Evolutionary conservation across 2,888 invertebrate species (phyloP).

Genomic region (Epirrhoe tristata): DNA sequence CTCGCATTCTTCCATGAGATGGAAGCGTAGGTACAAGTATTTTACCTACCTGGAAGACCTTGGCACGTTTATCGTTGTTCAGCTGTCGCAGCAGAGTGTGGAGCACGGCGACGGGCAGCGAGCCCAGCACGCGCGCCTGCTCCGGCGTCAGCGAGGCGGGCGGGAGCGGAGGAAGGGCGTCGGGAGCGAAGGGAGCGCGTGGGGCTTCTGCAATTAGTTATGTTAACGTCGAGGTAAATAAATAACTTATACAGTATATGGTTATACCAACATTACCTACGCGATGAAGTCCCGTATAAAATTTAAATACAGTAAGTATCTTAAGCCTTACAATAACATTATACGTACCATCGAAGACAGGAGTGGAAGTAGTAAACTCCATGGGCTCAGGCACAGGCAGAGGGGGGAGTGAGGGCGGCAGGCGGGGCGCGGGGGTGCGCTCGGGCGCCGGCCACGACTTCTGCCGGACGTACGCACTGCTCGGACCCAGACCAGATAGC

Average conservation of each 20-base stretch:
- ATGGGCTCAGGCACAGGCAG: slow-evolving; percentile 33
- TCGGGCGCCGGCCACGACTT: slow-evolving; percentile 71
- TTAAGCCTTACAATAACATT: too few relatives aligned
- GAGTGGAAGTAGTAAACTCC: slow-evolving; percentile 46
- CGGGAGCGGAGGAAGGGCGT: neutral
- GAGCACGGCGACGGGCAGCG: slow-evolving; percentile 62
- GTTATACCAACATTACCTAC: too few relatives aligned
- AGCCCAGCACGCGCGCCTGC: slow-evolving; percentile 61
- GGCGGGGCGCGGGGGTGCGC: slow-evolving; percentile 55
- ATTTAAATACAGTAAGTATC: too few relatives aligned
- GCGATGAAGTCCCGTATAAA: too few relatives aligned
- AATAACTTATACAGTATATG: too few relatives aligned
- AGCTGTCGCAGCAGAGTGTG: slow-evolving; percentile 57
- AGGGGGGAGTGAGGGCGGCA: slow-evolving; percentile 56
- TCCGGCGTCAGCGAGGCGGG: slow-evolving; percentile 50
- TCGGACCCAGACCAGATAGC: slow-evolving; percentile 58
- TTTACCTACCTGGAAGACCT: slow-evolving; percentile 24
- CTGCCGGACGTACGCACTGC: slow-evolving; percentile 67
- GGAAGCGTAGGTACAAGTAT: too few relatives aligned
- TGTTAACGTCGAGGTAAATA: too few relatives aligned
- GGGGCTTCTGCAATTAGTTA: neutral
- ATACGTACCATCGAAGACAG: slow-evolving; percentile 49
- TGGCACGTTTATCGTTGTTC: slow-evolving; percentile 40
- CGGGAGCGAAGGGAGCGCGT: slow-evolving; percentile 1
- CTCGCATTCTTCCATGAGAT: too few relatives aligned